phyloP scores from a whole-genome alignment of 1,140 invertebrate species.

The Trichomalopsis sarcophagae region DNA sequence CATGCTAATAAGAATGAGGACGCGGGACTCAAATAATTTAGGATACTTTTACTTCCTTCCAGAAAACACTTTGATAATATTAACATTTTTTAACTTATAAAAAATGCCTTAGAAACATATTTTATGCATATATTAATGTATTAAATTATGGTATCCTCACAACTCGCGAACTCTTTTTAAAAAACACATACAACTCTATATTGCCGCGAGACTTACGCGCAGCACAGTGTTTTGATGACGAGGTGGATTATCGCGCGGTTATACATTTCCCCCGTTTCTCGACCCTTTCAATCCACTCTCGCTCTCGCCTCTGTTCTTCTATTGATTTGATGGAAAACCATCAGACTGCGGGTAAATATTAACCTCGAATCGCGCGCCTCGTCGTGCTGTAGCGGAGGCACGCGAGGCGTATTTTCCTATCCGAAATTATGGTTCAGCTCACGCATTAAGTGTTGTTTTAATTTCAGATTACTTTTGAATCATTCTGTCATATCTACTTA shows the following conservation, averaged over 20 bases:
- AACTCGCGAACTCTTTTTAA: too few relatives aligned
- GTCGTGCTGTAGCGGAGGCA: not conserved
- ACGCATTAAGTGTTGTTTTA: not conserved
- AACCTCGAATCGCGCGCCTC: constrained; percentile 6
- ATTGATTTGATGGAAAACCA: constrained; percentile 40
- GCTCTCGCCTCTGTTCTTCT: constrained; percentile 17
- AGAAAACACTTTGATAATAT: too few relatives aligned
- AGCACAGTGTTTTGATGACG: constrained; percentile 36
- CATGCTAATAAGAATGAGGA: constrained; percentile 43
- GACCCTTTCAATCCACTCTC: constrained; percentile 30
- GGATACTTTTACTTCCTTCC: not conserved
- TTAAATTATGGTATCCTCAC: too few relatives aligned
- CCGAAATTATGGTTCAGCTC: not conserved
- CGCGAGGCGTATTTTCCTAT: constrained; percentile 8
- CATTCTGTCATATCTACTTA: too few relatives aligned
- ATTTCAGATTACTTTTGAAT: too few relatives aligned
- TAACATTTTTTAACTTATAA: too few relatives aligned
- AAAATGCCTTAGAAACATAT: too few relatives aligned
- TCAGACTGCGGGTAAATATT: constrained; percentile 41
- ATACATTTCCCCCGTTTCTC: constrained; percentile 13
- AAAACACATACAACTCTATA: not conserved
- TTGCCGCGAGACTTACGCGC: not conserved
- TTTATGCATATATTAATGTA: too few relatives aligned
- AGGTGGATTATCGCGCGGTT: constrained; percentile 36
- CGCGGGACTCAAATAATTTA: not conserved